These are phyloP conservation scores for Thera britannica DNA, from an alignment of 2,888 invertebrate species.

Conservation along the genomic window DNA sequence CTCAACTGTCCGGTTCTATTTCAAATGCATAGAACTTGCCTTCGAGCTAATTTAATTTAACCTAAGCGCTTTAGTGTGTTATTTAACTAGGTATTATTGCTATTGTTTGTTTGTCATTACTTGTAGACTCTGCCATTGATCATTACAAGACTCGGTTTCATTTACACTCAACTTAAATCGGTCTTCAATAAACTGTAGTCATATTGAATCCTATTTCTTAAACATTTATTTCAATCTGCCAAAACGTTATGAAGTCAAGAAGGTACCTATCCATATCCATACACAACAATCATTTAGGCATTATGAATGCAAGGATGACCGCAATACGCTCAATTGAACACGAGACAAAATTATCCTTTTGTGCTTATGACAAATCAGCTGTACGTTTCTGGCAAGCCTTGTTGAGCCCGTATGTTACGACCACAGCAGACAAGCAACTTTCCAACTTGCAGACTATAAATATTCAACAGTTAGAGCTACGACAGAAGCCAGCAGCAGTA, in stretches of 20 bases:
- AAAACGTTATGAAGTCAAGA: background rate
- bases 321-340: constrained; percentile 52
- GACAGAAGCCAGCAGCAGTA: constrained; percentile 49
- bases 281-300: background rate
- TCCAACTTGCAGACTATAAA: constrained; percentile 76
- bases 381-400: constrained; percentile 50
- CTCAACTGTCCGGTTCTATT: constrained; percentile 46
- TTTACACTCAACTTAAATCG: constrained; percentile 12
- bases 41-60: constrained; percentile 71
- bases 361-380: constrained; percentile 71
- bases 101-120: constrained; percentile 19
- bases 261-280: background rate
- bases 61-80: constrained; percentile 60
- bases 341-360: constrained; percentile 48
- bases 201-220: background rate
- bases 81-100: constrained; percentile 56
- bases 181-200: constrained; percentile 4
- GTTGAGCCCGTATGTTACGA: constrained; percentile 36
- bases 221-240: constrained; percentile 25
- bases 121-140: constrained; percentile 3
- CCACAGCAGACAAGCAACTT: constrained; percentile 63
- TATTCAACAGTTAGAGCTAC: constrained; percentile 67
- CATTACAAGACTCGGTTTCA: background rate
- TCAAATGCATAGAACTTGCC: constrained; percentile 58
- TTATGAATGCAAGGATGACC: constrained; percentile 50